Evolutionary conservation across 2,113 vertebrate genomes (phyloP), one percentile per base, ranked within the genome.

Genomic region (Hippocampus comes): DNA sequence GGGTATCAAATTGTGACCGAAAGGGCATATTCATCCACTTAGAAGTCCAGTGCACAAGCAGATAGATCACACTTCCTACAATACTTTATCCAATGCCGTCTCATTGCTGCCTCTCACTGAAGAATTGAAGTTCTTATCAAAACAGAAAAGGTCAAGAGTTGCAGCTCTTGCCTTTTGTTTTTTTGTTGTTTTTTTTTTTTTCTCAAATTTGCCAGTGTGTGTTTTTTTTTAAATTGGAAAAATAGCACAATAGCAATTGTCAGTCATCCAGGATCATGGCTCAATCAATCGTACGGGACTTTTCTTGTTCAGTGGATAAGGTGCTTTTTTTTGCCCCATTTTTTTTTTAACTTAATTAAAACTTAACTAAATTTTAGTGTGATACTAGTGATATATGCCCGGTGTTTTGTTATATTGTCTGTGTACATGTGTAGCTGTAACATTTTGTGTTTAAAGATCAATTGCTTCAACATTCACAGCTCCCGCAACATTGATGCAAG

Each of bases 11-110:
- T 53, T 70, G 84, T 55, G 77, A 84, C 72, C 72, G 82, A 71
- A 74, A 76, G 76, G 83, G 78, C 87, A 84, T 82, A 78, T 76
- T 72, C 56, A 78, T 78, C 83, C 78, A 84, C 81, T 76, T 78
- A 82, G 73, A 71, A 82, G 84, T 91, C 86, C 89, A 82, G 83
- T 90, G 89, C 88, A 91, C 90, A 90, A 78, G 84, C 74, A 76
- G 64, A 83, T 79, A 55, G 41, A 84, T 80, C 75, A 83, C 68
- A 81, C 70, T 74, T 83, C 76, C 68, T 55, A 74, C 78, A 84
- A 81, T 71, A 82, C 74, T 21, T 38, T 68, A 46, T 60, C 79
- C 84, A 61, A 75, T 67, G 75, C 75, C 1, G 63, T 75, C 71
- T 78, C 64, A 55, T 68, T 80, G 82, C 85, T 79, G 79, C 87